phyloP scores from a whole-genome alignment of 1,140 invertebrate species.

The Ostrea edulis region DNA sequence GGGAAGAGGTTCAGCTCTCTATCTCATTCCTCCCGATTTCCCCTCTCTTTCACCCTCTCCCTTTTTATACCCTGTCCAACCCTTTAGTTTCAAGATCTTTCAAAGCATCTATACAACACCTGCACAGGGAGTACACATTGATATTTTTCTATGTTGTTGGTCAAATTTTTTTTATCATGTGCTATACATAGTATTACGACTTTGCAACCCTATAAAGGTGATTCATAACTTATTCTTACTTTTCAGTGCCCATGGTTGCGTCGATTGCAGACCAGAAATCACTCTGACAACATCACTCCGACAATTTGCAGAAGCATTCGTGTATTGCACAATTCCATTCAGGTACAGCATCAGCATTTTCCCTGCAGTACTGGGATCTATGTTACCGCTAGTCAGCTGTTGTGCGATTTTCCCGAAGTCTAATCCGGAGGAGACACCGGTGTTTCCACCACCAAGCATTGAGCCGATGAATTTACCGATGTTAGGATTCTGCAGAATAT shows the following conservation, averaged over 20 bases:
- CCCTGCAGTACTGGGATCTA: neutral
- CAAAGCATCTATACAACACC: too few species aligned
- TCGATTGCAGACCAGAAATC: neutral
- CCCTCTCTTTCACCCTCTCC: too few species aligned
- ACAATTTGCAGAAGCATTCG: neutral
- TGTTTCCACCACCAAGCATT: neutral
- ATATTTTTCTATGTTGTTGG: too few species aligned
- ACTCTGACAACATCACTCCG: neutral
- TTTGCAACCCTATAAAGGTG: too few species aligned
- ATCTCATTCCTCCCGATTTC: too few species aligned
- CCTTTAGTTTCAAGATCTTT: too few species aligned
- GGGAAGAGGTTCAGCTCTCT: too few species aligned
- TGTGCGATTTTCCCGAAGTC: neutral
- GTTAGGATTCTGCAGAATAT: neutral
- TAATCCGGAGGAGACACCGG: neutral
- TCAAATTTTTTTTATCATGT: too few species aligned
- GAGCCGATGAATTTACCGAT: neutral
- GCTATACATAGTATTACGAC: too few species aligned
- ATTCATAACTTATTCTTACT: neutral
- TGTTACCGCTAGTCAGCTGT: neutral
- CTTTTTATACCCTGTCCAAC: too few species aligned
- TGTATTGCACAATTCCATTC: neutral
- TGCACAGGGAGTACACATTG: too few species aligned
- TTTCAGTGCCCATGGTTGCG: conserved; percentile 9
- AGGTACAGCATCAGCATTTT: neutral